A percentile compares a stretch with the other conserved stretches of the same genome.
phyloP scores from a whole-genome alignment of 2,797 vertebrate genomes.

The Tenualosa thibaudeaui region DNA sequence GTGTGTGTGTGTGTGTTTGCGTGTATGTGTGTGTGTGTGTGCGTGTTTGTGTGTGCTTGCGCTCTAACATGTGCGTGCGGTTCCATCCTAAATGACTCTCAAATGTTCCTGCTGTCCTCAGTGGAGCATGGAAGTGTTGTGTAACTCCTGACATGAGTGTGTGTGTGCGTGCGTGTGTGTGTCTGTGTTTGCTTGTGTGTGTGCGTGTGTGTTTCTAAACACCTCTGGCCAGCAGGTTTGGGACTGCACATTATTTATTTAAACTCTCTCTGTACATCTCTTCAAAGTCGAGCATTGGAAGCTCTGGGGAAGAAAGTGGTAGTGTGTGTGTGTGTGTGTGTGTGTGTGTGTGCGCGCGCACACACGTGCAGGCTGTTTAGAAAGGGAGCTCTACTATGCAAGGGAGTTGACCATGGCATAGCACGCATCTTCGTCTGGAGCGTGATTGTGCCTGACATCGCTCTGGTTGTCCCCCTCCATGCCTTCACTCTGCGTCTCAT shows the following conservation, averaged over 20 bases:
- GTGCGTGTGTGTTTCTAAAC: background rate
- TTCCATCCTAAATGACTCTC: slow-evolving; percentile 3
- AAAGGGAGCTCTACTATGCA: background rate
- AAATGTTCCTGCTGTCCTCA: slow-evolving; percentile 23
- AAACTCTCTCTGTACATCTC: background rate
- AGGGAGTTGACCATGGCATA: background rate
- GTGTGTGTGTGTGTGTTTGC: background rate
- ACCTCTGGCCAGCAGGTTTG: slow-evolving; percentile 13
- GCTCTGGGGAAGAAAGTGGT: background rate
- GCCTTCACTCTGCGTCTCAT: background rate
- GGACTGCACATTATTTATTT: slow-evolving; percentile 32
- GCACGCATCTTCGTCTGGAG: background rate
- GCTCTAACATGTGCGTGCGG: background rate
- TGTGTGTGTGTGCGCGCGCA: background rate
- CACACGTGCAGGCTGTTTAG: background rate
- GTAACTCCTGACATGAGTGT: background rate
- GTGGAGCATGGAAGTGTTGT: slow-evolving; percentile 2
- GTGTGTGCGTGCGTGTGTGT: slow-evolving; percentile 18
- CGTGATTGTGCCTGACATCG: background rate
- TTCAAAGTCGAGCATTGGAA: background rate
- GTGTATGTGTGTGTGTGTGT: background rate
- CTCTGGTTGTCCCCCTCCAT: background rate
- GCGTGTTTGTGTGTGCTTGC: background rate
- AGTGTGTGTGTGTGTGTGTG: background rate
- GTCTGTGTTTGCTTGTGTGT: background rate